phyloP scores from a whole-genome alignment of 1,140 invertebrate genomes.

The Drosophila watanabei region DNA sequence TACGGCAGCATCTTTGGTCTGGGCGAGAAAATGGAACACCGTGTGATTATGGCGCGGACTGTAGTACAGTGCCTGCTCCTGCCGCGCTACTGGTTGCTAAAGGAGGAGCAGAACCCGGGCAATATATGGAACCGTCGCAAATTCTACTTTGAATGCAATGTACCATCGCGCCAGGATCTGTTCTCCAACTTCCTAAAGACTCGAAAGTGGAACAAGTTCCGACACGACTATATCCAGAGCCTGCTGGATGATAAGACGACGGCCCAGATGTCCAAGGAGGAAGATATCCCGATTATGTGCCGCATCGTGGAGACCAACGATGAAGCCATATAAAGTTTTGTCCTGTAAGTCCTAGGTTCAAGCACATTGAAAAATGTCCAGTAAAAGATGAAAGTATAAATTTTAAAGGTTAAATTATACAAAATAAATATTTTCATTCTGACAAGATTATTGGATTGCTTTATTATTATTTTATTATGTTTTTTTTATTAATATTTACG shows the following conservation, averaged over 20 bases:
- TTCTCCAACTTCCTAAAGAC: slow-evolving; percentile 86
- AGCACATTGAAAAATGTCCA: too few species aligned
- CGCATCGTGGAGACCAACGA: slow-evolving; percentile 69
- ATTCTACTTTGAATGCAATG: slow-evolving; percentile 86
- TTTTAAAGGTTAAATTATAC: not conserved
- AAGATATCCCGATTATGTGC: slow-evolving; percentile 79
- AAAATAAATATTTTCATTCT: not conserved
- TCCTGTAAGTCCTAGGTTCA: too few species aligned
- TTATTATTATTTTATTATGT: not conserved
- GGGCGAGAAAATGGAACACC: slow-evolving; percentile 87
- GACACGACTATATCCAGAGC: slow-evolving; percentile 80
- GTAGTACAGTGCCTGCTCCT: slow-evolving; percentile 87
- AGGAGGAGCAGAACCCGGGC: slow-evolving; percentile 87
- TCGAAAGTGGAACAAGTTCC: slow-evolving; percentile 86
- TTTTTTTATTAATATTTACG: too few species aligned
- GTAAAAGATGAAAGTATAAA: not conserved
- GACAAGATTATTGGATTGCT: not conserved
- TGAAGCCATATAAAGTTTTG: not conserved
- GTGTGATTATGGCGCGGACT: slow-evolving; percentile 87
- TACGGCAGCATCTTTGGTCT: slow-evolving; percentile 78
- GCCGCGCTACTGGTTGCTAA: slow-evolving; percentile 87
- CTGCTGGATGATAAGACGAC: slow-evolving; percentile 19
- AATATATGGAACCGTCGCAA: slow-evolving; percentile 88
- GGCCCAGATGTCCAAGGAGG: slow-evolving; percentile 50
- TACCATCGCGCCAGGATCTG: slow-evolving; percentile 86